phyloP scores from a whole-genome alignment of 2,113 vertebrate species.

The Hymenochirus boettgeri region DNA sequence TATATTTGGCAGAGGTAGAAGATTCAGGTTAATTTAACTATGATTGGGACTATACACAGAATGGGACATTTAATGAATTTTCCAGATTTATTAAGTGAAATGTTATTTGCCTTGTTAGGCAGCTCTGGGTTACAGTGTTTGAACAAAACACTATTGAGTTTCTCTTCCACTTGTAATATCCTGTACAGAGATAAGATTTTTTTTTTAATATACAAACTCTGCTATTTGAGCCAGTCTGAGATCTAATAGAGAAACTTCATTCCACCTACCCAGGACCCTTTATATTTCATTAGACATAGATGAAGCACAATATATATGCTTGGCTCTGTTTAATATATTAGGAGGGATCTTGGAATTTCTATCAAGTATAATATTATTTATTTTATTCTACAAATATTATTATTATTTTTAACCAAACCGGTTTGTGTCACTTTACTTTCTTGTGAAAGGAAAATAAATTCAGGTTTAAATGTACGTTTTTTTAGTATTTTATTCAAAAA shows the following conservation, averaged over 20 bases:
- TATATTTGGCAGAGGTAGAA: not conserved
- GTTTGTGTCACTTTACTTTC: too few species aligned
- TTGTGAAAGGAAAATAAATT: too few species aligned
- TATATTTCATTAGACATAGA: not conserved
- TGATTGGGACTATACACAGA: not conserved
- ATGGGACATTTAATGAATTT: conserved; percentile 35
- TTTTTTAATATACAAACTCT: conserved; percentile 7
- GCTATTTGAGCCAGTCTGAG: not conserved
- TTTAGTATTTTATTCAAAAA: too few species aligned
- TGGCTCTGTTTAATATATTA: not conserved
- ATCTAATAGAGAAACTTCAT: not conserved
- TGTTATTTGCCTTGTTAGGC: conserved; percentile 9
- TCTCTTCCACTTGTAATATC: conserved; percentile 27
- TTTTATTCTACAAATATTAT: too few species aligned
- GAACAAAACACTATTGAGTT: conserved; percentile 7
- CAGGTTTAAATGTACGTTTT: too few species aligned
- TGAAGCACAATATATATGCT: not conserved
- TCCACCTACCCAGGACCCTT: not conserved
- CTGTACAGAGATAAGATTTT: conserved; percentile 16
- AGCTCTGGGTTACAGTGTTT: conserved; percentile 6
- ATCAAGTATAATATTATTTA: too few species aligned
- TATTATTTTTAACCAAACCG: too few species aligned
- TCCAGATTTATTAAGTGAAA: conserved; percentile 40
- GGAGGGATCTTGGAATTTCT: too few species aligned
- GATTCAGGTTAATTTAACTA: not conserved